Evolutionary conservation across 2,888 invertebrate species (phyloP), one percentile per base, ranked within the genome.

Genomic region (Cephus pygmeus): DNA sequence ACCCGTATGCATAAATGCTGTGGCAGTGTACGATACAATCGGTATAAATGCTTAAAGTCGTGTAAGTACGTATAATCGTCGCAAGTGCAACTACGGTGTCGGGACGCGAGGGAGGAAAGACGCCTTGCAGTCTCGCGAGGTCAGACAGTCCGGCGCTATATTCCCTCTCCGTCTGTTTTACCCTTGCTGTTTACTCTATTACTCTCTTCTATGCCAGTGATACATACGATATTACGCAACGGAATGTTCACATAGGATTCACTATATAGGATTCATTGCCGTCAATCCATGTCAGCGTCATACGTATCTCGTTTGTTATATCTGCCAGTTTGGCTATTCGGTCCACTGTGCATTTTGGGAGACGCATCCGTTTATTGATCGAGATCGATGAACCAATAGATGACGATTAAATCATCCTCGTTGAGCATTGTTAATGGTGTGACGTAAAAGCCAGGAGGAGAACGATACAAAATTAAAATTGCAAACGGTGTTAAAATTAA

Each of bases 61-160:
- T 71, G 71, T 71, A 34, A 0, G 71, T 71, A 12, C 11, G 56
- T 23, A 23, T 23, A 56, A 56, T 56, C 23, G 56, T 56, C 56
- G 2, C 56, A 56, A 56, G 56, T 56, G 56, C 23, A 23, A 23
- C 56, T 23, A 56, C 2, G 23, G 56, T 23, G 56, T 71, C 33
- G 31, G 9, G 34, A 30, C 33, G 71, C 33, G 71, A 30, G 12
- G 15, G 12, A 31, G 71, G 11, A 71, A 71, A 71, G 71, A 84
- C 86, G 90, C 89, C 89, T 87, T 82, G 87, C 89, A 87, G 90
- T 89, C 90, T 90, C 89, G 89, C 85, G 87, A 86, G 80, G 76
- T 86, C 89, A 91, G 90, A 91, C 91, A 85, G 89, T 88, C 84
- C 87, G 90, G 90, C 90, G 89, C 87, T 85, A 69, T 36, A 31